These are phyloP conservation scores for Drosophila lini DNA, from an alignment of 1,140 invertebrate genomes.

Conservation along the genomic window DNA sequence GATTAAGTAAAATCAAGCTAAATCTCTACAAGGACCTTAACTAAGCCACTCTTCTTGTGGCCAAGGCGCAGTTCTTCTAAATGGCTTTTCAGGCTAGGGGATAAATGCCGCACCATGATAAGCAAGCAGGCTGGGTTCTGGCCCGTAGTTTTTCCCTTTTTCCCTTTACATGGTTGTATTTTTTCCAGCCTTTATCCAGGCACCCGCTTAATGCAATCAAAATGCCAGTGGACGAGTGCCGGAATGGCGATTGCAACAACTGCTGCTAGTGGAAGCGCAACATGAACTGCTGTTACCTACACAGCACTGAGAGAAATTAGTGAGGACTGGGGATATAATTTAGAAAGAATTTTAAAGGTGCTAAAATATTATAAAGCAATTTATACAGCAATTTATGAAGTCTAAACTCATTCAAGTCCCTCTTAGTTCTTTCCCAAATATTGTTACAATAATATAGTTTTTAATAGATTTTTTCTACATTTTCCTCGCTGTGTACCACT, in stretches of 20 bases:
- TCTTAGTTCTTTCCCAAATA: not conserved
- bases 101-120: conserved; percentile 22
- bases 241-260: conserved; percentile 37
- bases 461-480: too few species aligned
- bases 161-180: conserved; percentile 5
- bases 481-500: conserved; percentile 8
- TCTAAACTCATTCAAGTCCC: too few species aligned
- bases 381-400: too few species aligned
- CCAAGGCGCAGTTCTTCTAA: conserved; percentile 2
- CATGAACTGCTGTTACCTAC: conserved; percentile 14
- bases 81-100: conserved; percentile 17
- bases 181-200: conserved; percentile 28
- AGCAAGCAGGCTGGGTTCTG: not conserved
- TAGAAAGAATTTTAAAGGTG: not conserved
- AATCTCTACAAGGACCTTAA: conserved; percentile 2
- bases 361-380: not conserved
- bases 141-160: conserved; percentile 10
- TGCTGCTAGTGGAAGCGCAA: conserved; percentile 2
- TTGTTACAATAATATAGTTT: too few species aligned
- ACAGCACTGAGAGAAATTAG: conserved; percentile 3
- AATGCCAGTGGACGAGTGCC: conserved; percentile 39
- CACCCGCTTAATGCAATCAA: conserved; percentile 57
- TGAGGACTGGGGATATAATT: not conserved
- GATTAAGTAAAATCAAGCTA: conserved; percentile 6
- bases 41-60: conserved; percentile 9